Evolutionary conservation across 2,113 vertebrate species (phyloP), one percentile per base, ranked within the genome.

Genomic region (Sander vitreus): DNA sequence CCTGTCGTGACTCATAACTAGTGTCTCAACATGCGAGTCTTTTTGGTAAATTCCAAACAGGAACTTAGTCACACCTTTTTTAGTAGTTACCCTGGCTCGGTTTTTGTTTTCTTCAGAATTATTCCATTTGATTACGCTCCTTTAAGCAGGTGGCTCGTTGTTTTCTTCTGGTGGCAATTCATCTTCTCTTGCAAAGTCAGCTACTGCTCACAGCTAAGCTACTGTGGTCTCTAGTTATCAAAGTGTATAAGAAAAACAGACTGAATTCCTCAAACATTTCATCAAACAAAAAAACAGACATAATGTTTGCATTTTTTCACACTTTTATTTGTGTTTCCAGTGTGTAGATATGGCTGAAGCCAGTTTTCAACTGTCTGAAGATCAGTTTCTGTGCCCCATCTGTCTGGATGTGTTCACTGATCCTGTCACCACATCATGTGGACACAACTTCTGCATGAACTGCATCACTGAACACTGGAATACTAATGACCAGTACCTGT

Each of bases 361-460:
- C 10, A 25, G 2, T 8, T 58, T 18, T 39, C 36, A 39, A 3
- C 25, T 16, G 2, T 36, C 78, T 59, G 70, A 67, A 10, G 70
- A 51, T 19, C 51, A 65, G 36, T 66, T 82, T 4, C 66, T 55
- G n/a, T 79, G 77, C 50, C 18, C 48, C 67, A 64, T 79, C 77
- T 79, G 77, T 55, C 67, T 72, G 77, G 77, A 71, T 55, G 23
- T 71, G 33, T 76, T 82, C 58, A 70, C 25, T 63, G 65, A 64
- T 54, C 80, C 73, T 3, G 80, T 82, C 48, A 23, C 1, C 33
- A 71, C 3, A 47, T 0, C 78, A 36, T 80, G 78, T 67, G 78
- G 78, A 67, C 74, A 81, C 63, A 81, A 81, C 72, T 81, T 81
- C 79, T 81, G 79, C 45, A 68, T 60, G 33, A 60, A 1, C 47